Base-by-base conservation (phyloP, 64 coral and sea anemone species). In the Montipora efflorescens region DNA sequence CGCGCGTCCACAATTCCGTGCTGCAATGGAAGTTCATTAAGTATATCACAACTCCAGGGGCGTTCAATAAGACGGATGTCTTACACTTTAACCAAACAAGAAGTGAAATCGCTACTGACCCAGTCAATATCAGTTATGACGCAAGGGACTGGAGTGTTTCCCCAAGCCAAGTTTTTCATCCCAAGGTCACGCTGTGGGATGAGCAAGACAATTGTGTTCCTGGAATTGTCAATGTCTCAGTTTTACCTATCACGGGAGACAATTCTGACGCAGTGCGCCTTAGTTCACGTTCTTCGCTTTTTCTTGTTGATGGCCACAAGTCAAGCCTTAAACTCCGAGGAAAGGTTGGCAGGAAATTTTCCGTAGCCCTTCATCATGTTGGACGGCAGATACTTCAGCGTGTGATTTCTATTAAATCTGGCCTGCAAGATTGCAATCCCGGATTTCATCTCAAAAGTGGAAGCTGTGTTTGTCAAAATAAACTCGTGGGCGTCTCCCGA, bases 91-190 rank as follows among this genome's bases (percentile, higher is more conserved):
- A 44, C 28, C 49, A 70, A 21, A 93, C 79, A 66, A 87, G 22
- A 80, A 75, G 15, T 23, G 95, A 96, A 75, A 76, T 96, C 23
- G 87, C 84, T 7, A 96, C 95, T 23, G 86, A 93, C 85, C 90
- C 95, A 9, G 62, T 96, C 5, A 43, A 93, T 25, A 96, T 96
- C 23, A 78, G n/a, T 8, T 93, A 69, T 20, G 78, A 78, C 7
- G 76, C 1, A 25, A 52, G 2, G 20, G 86, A 96, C 43, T 96
- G 95, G 95, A 57, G 25, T 8, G 95, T 96, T 3, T 75, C 95
- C 1, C 95, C 95, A 68, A 80, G 78, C 43, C 78, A 93, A 36
- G 79, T 83, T 71, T 92, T 92, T 73, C 74, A 36, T 64, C 90
- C 90, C 46, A 18, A 19, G 23, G 69, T 92, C 49, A 73, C 18